phyloP scores from a whole-genome alignment of 2,797 vertebrate genomes.

The Pangasius mekongensis region DNA sequence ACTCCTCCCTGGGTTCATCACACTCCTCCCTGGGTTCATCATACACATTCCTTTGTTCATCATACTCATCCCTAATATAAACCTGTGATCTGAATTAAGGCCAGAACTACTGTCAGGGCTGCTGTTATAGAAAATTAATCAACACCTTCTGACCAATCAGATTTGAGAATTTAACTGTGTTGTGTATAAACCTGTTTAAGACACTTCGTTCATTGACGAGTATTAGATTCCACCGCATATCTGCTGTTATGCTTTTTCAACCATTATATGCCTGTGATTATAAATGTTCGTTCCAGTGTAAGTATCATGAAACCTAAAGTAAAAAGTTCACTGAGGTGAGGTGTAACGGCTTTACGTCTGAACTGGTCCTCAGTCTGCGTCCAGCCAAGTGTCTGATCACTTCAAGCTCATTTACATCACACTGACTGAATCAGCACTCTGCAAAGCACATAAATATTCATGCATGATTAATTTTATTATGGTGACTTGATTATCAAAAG shows the following conservation, averaged over 20 bases:
- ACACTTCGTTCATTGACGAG: background rate
- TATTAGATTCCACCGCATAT: too few relatives aligned
- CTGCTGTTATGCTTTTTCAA: background rate
- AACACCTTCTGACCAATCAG: background rate
- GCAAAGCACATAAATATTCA: conserved; percentile 6
- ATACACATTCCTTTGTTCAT: too few relatives aligned
- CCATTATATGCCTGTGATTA: too few relatives aligned
- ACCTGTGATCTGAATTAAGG: background rate
- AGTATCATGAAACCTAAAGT: background rate
- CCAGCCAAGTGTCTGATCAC: background rate
- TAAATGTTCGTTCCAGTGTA: background rate
- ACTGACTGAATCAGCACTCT: background rate
- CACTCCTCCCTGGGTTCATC: too few relatives aligned
- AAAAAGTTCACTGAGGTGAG: background rate
- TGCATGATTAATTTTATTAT: background rate
- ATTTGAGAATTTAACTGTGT: background rate
- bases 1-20: too few relatives aligned
- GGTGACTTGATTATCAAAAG: background rate
- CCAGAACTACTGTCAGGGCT: background rate
- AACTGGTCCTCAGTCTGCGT: background rate
- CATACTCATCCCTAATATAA: background rate
- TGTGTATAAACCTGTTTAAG: background rate
- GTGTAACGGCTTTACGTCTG: background rate
- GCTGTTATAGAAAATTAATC: background rate
- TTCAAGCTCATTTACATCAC: conserved; percentile 15